phyloP scores from a whole-genome alignment of 2,888 invertebrate species.

The Sericinus montela region DNA sequence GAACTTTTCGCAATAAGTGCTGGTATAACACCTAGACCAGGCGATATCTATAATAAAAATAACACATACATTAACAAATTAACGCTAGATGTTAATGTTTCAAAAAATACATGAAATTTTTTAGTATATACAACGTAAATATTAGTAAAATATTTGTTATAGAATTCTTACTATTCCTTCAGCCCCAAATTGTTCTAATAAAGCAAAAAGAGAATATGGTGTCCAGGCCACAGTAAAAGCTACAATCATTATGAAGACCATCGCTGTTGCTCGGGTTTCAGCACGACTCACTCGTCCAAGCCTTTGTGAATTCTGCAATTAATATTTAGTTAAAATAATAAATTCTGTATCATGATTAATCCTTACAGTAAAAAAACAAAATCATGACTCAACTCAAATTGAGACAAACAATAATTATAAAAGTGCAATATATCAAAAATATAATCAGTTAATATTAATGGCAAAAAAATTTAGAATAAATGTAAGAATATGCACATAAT shows the following conservation, averaged over 20 bases:
- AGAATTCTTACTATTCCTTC: constrained; percentile 58
- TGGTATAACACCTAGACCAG: constrained; percentile 83
- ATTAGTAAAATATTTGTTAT: background rate
- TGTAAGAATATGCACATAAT: too few relatives aligned
- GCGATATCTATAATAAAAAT: constrained; percentile 65
- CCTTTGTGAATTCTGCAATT: constrained; percentile 59
- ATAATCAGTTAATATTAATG: too few relatives aligned
- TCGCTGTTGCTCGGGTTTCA: constrained; percentile 82
- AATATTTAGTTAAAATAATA: constrained; percentile 10
- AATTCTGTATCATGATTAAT: too few relatives aligned
- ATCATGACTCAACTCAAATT: too few relatives aligned
- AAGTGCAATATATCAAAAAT: too few relatives aligned
- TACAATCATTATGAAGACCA: constrained; percentile 85
- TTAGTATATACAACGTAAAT: too few relatives aligned
- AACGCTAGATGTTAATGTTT: too few relatives aligned
- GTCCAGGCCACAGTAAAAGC: constrained; percentile 88
- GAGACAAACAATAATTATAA: too few relatives aligned
- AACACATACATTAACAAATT: too few relatives aligned
- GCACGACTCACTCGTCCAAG: constrained; percentile 79
- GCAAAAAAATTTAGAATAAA: too few relatives aligned
- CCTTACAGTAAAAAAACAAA: too few relatives aligned
- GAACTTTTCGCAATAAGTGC: constrained; percentile 87
- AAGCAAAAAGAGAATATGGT: constrained; percentile 84
- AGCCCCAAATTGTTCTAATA: constrained; percentile 83
- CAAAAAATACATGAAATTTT: too few relatives aligned